These are phyloP conservation scores for Liodrosophila aerea DNA, from an alignment of 2,888 invertebrate genomes.

Conservation along the genomic window DNA sequence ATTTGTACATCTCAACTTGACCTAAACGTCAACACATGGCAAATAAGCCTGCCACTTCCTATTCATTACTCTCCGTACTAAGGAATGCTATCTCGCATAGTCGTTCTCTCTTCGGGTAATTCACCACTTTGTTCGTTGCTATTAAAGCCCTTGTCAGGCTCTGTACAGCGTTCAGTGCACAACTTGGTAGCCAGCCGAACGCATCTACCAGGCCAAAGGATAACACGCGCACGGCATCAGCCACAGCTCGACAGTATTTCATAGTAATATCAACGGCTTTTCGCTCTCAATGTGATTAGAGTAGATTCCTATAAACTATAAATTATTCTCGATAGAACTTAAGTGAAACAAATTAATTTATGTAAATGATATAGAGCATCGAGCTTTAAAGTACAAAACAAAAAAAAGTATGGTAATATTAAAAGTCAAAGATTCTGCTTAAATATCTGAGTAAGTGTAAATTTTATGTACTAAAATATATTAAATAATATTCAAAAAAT, in stretches of 20 bases:
- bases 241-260: not conserved
- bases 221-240: slow-evolving; percentile 18
- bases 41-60: slow-evolving; percentile 11
- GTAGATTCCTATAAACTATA: slow-evolving; percentile 1
- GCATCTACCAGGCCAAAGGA: slow-evolving; percentile 40
- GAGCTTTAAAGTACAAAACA: slow-evolving; percentile 50
- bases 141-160: slow-evolving; percentile 57
- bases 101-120: slow-evolving; percentile 27
- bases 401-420: not conserved
- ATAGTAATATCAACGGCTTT: no score
- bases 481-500: no score
- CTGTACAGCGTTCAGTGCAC: slow-evolving; percentile 54
- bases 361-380: slow-evolving; percentile 43
- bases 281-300: slow-evolving; percentile 11
- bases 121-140: slow-evolving; percentile 55
- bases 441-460: slow-evolving; percentile 43
- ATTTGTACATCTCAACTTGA: slow-evolving; percentile 54
- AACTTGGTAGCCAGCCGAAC: slow-evolving; percentile 48
- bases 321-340: slow-evolving; percentile 1
- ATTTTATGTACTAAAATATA: slow-evolving; percentile 2
- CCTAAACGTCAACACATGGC: slow-evolving; percentile 39
- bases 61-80: no score
- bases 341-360: slow-evolving; percentile 16
- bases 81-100: slow-evolving; percentile 21
- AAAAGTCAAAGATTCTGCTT: not conserved